A percentile compares a stretch with the other conserved stretches of the same genome.
phyloP scores from a whole-genome alignment of 2,797 vertebrate genomes.

The Melanotaenia boesemani region DNA sequence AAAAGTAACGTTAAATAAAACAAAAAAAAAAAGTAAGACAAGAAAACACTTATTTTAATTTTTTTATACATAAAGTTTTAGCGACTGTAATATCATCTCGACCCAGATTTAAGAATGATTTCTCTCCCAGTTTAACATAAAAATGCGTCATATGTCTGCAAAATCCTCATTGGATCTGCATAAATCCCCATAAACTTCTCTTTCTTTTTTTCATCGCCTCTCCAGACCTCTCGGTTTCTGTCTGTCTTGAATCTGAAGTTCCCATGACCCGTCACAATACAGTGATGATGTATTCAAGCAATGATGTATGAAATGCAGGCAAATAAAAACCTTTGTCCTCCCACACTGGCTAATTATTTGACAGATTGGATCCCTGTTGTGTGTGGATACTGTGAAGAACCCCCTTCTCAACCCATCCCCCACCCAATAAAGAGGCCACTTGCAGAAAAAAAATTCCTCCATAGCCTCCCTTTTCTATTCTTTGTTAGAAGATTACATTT shows the following conservation, averaged over 20 bases:
- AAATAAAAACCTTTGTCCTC: conserved; percentile 75
- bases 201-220: conserved; percentile 37
- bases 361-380: conserved; percentile 77
- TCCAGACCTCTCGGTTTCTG: conserved; percentile 21
- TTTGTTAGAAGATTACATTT: conserved; percentile 86
- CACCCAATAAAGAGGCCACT: conserved; percentile 82
- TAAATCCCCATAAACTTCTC: conserved; percentile 18
- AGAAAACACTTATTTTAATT: too few species aligned
- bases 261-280: conserved; percentile 81
- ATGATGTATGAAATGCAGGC: conserved; percentile 70
- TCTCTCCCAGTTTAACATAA: too few species aligned
- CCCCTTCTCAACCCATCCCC: conserved; percentile 60
- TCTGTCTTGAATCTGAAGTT: conserved; percentile 63
- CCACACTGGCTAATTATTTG: conserved; percentile 76
- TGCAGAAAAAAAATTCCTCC: conserved; percentile 80
- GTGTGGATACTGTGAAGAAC: conserved; percentile 78
- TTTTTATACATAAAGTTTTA: too few species aligned
- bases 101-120: too few species aligned
- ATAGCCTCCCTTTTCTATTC: conserved; percentile 79
- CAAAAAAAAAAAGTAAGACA: too few species aligned
- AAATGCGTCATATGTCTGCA: too few species aligned
- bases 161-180: too few species aligned
- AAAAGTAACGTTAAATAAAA: too few species aligned
- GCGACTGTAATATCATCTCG: too few species aligned
- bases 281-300: conserved; percentile 78